Conservation (phyloP, 2,113 vertebrate species). For the Tragulus kanchil region DNA sequence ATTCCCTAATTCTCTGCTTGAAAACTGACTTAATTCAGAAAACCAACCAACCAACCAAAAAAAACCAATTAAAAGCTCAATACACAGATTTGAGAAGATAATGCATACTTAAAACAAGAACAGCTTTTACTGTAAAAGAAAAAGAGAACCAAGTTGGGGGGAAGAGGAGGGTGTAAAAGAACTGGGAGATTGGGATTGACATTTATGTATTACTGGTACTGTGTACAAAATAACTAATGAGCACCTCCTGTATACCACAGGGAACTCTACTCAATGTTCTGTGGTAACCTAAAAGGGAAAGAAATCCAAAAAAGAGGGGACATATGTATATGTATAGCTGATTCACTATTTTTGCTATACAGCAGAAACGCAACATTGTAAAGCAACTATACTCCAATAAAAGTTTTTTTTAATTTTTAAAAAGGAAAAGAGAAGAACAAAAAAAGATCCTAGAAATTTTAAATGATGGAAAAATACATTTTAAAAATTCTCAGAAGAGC, state of each 20-base stretch:
- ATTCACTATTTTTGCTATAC: background rate
- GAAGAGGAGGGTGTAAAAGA: background rate
- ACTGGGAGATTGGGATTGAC: background rate
- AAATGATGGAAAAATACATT: background rate
- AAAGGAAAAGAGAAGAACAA: background rate
- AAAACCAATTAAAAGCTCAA: background rate
- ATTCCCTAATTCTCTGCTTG: background rate
- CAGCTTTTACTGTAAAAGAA: background rate
- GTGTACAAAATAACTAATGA: background rate
- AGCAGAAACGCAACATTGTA: background rate
- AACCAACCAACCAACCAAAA: background rate
- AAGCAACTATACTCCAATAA: background rate
- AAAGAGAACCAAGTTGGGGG: background rate
- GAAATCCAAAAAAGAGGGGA: background rate
- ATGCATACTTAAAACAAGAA: conserved; percentile 4
- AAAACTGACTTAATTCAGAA: background rate
- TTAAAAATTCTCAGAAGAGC: background rate
- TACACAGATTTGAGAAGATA: background rate
- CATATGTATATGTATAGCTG: background rate
- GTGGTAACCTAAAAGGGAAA: background rate
- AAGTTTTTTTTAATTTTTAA: background rate
- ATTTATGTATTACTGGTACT: background rate
- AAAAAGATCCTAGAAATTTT: background rate
- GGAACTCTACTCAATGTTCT: background rate
- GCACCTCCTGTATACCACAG: background rate